Base-by-base conservation (phyloP, 2,888 invertebrate genomes). In the Corbicula japonica region DNA sequence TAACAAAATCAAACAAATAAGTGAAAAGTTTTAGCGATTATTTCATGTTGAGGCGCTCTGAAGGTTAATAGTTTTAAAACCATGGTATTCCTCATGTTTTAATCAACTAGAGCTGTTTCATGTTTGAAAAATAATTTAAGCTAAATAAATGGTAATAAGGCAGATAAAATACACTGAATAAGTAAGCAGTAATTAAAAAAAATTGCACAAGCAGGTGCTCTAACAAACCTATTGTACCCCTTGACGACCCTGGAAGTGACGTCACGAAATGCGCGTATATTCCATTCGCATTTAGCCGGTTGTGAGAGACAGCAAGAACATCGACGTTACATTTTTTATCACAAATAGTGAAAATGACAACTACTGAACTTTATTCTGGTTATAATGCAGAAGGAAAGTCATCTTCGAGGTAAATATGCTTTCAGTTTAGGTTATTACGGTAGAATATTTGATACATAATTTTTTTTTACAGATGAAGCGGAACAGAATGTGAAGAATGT, bases 301-400 rank as follows among this genome's bases (percentile, higher is more conserved):
- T n/a, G n/a, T n/a, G n/a, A n/a, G n/a, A n/a, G n/a, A n/a, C n/a
- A n/a, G 69, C 44, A 23, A 52, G 63, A 77, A 69, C 76, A 72
- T 61, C 65, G 71, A 66, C 56, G 6, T 34, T 21, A 58, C 61
- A 70, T 70, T 70, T 56, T 41, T 60, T 6, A 70, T 10, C 28
- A 52, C n/a, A n/a, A n/a, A 32, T 23, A 28, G 18, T 34, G 50
- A 85, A 69, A 80, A 87, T 87, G 87, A 87, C 87, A 26, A 87
- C 89, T 23, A 89, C 89, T 52, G 66, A 78, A 41, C 72, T 82
- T 38, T 86, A 83, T 65, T 83, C 84, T 63, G 89, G 89, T 34
- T 69, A 80, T 23, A 58, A 38, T 26, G 65, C 63, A 1, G 84
- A 84, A 18, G 56, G 60, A 65, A 87, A 87, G 48, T 80, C 84